Percentiles rank a stretch among this genome's conserved stretches.
Evolutionary conservation across 2,888 invertebrate genomes (phyloP).

Genomic region (Mesoligia furuncula): DNA sequence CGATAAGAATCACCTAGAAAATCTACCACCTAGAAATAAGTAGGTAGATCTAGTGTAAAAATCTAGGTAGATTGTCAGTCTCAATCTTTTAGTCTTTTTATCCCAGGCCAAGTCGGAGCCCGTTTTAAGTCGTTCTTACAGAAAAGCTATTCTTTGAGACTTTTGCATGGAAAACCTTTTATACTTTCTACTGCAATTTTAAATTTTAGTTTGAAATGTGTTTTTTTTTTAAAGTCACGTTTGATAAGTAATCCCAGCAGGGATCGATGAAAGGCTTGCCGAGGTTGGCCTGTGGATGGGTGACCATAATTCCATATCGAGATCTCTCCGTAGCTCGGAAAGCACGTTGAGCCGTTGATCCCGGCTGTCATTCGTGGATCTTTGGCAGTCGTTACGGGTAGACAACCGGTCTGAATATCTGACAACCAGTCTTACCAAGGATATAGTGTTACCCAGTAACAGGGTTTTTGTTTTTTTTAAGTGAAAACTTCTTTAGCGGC

Average conservation of each 20-base stretch:
- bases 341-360: neutral
- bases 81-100: constrained; percentile 4
- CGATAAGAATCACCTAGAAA: too few relatives aligned
- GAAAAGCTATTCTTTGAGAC: constrained; percentile 11
- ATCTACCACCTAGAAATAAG: neutral
- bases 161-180: constrained; percentile 6
- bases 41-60: neutral
- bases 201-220: constrained; percentile 1
- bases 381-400: neutral
- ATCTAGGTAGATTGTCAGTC: constrained; percentile 2
- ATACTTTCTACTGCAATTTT: neutral
- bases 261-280: neutral
- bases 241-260: neutral
- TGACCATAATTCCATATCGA: neutral
- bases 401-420: too few relatives aligned
- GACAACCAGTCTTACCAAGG: too few relatives aligned
- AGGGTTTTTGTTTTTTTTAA: too few relatives aligned
- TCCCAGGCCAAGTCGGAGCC: neutral
- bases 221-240: neutral
- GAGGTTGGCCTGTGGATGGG: neutral
- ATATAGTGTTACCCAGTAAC: too few relatives aligned
- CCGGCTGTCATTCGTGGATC: neutral
- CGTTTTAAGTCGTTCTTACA: constrained; percentile 3
- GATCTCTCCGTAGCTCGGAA: neutral
- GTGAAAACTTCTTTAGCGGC: too few relatives aligned